Evolutionary conservation across 2,888 invertebrate species (phyloP).

Genomic region (Pheosia gnoma): DNA sequence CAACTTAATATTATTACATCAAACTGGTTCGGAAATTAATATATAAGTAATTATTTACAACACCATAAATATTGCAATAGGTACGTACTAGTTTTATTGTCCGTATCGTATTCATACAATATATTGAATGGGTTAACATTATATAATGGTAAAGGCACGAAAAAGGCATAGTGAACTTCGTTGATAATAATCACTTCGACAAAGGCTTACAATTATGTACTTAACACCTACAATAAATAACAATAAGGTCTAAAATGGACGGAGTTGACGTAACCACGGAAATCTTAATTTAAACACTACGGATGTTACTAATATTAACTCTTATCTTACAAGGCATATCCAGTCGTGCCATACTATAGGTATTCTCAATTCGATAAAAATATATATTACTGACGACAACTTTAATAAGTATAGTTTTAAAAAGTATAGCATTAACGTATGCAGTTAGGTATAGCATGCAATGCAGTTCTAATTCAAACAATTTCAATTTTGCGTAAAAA

Average conservation of each 20-base stretch:
- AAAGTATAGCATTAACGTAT: too few species aligned
- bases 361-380: neutral
- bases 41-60: slow-evolving; percentile 19
- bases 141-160: slow-evolving; percentile 32
- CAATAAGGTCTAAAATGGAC: slow-evolving; percentile 75
- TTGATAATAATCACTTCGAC: slow-evolving; percentile 29
- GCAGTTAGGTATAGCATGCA: too few species aligned
- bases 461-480: too few species aligned
- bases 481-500: too few species aligned
- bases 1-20: too few species aligned
- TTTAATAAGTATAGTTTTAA: neutral
- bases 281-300: slow-evolving; percentile 30
- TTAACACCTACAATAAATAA: slow-evolving; percentile 75
- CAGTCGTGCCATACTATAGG: slow-evolving; percentile 18
- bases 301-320: slow-evolving; percentile 32
- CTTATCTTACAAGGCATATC: slow-evolving; percentile 48
- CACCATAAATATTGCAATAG: slow-evolving; percentile 21
- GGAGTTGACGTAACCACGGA: slow-evolving; percentile 57
- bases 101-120: slow-evolving; percentile 7
- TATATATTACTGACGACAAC: neutral
- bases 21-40: too few species aligned
- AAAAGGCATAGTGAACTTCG: slow-evolving; percentile 27
- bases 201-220: slow-evolving; percentile 34
- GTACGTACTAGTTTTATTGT: slow-evolving; percentile 26
- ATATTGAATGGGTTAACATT: slow-evolving; percentile 10